These are phyloP conservation scores for Haliclona indistincta DNA, from an alignment of 37 sponge, comb jelly and placozoan species.

Conservation along the genomic window DNA sequence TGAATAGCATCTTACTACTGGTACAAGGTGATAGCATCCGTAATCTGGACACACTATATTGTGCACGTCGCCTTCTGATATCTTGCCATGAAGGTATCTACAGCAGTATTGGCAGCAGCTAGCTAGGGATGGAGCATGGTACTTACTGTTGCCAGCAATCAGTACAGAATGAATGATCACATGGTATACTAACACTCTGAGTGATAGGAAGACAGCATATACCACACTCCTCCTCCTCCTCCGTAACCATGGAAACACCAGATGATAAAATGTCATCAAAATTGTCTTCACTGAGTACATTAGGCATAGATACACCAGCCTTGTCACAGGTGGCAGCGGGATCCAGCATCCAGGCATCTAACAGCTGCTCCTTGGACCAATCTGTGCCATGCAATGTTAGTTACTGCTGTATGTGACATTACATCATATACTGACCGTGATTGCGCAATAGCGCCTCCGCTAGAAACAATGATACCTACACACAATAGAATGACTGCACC, in stretches of 20 bases:
- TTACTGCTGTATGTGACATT: not conserved
- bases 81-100: conserved; percentile 66
- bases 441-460: conserved; percentile 85
- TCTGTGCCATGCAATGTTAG: conserved; percentile 37
- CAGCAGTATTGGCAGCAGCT: not conserved
- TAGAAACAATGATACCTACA: conserved; percentile 77
- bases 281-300: conserved; percentile 7
- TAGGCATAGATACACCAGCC: conserved; percentile 78
- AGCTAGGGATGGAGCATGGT: not conserved
- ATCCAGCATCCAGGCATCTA: conserved; percentile 82
- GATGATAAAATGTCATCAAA: conserved; percentile 1
- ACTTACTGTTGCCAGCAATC: conserved; percentile 83
- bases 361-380: conserved; percentile 78
- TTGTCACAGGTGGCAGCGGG: conserved; percentile 61
- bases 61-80: conserved; percentile 67
- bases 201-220: conserved; percentile 26
- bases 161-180: conserved; percentile 73
- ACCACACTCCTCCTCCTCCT: conserved; percentile 49
- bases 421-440: conserved; percentile 43
- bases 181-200: conserved; percentile 27
- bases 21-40: conserved; percentile 81
- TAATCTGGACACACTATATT: conserved; percentile 79
- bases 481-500: not conserved
- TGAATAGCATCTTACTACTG: conserved; percentile 59
- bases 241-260: not conserved